Evolutionary conservation across 2,113 vertebrate genomes (phyloP), one percentile per base, ranked within the genome.

Genomic region (Phrynosoma platyrhinos): DNA sequence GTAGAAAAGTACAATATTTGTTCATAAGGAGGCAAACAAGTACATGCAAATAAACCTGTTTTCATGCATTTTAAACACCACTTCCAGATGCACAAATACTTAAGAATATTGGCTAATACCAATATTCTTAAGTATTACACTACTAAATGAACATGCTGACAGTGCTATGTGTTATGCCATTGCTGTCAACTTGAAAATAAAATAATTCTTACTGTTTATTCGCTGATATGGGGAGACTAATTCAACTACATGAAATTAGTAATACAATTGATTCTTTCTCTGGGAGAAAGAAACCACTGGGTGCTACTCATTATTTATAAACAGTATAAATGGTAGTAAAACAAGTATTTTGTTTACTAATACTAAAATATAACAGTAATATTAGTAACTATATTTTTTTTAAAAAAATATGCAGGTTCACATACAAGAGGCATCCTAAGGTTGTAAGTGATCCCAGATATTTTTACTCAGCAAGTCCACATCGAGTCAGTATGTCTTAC

Each of bases 1-100:
- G 77, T 55, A 30, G n/a, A 53, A 79, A 2, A 36, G 66, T 69
- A 9, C 42, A 83, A 72, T 72, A 83, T 83, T 83, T 83, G 82
- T 72, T 83, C 68, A 83, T 36, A 83, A 83, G 68, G 82, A 83
- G 47, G 47, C 27, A 23, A n/a, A 72, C 30, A 13, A 83, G 27
- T 72, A 71, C 71, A 71, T 55, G 47, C 68, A 83, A 72, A 72
- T 71, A 83, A 72, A 13, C 18, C n/a, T 72, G 18, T 53, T 83
- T 52, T 53, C 10, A 53, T 72, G 10, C 23, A 82, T 82, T 23
- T 82, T 23, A 83, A 71, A 71, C 16, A 72, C 42, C n/a, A 72
- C 9, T 23, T 14, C 47, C 42, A 69, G 68, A 72, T 53, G 42
- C 25, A 69, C 82, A 83, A 25, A 32, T 55, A 36, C 36, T 36